Conservation (phyloP, 1,140 invertebrate species). For the honey bee (Apis mellifera) region DNA sequence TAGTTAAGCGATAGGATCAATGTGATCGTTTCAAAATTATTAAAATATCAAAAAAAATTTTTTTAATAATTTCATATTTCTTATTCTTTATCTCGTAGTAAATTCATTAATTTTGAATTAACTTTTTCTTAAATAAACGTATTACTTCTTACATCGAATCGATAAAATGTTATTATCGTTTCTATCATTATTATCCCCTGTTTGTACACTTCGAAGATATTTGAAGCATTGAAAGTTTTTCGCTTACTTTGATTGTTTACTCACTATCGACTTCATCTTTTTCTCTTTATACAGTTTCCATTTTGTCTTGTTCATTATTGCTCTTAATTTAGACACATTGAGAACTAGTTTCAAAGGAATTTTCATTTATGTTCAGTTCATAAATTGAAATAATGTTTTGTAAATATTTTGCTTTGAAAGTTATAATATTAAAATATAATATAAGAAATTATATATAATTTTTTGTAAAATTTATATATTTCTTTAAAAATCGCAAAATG, state of each 20-base stretch:
- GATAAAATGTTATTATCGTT: conserved; percentile 14
- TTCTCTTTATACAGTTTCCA: neutral
- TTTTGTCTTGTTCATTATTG: neutral
- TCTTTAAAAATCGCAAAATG: too few species aligned
- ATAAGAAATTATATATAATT: too few species aligned
- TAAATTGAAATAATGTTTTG: neutral
- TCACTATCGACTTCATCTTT: neutral
- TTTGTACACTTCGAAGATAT: conserved; percentile 13
- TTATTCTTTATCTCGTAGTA: too few species aligned
- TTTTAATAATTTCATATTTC: neutral
- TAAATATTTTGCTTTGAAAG: too few species aligned
- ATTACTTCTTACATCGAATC: neutral
- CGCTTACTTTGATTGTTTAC: conserved; percentile 9
- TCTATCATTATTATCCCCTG: neutral
- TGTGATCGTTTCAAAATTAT: too few species aligned
- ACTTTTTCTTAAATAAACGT: neutral
- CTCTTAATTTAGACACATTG: neutral
- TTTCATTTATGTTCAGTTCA: neutral
- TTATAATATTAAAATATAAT: too few species aligned
- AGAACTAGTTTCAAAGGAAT: neutral
- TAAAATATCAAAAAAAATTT: too few species aligned
- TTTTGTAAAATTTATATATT: too few species aligned
- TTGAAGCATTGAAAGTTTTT: conserved; percentile 4
- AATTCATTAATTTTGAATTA: neutral
- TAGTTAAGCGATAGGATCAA: too few species aligned